Percentiles rank a stretch among this genome's conserved stretches.
phyloP scores from a whole-genome alignment of 2,888 invertebrate species.

The Agonum fuliginosum region DNA sequence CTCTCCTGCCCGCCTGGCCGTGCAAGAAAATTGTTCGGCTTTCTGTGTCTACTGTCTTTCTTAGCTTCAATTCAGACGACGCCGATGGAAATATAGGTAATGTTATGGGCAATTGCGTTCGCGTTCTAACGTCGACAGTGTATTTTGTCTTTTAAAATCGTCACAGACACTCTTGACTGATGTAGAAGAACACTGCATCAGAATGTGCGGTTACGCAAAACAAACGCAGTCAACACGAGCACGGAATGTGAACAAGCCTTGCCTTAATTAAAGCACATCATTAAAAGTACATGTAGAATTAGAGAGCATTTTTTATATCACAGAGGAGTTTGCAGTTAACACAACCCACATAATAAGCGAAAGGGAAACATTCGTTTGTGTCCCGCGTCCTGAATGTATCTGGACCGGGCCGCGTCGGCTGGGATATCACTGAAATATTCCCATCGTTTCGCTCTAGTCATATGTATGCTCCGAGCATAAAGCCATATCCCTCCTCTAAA shows the following conservation, averaged over 20 bases:
- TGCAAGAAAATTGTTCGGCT: slow-evolving; percentile 50
- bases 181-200: neutral
- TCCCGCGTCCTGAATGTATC: too few species aligned
- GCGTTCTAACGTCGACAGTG: neutral
- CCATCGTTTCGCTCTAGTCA: slow-evolving; percentile 38
- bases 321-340: neutral
- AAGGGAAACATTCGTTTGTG: too few species aligned
- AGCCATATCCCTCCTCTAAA: slow-evolving; percentile 35
- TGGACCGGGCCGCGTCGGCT: neutral
- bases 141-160: neutral
- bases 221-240: slow-evolving; percentile 19
- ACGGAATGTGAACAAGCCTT: slow-evolving; percentile 23
- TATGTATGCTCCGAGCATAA: slow-evolving; percentile 48
- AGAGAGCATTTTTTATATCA: slow-evolving; percentile 45
- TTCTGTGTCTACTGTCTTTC: slow-evolving; percentile 53
- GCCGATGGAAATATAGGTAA: slow-evolving; percentile 14
- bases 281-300: slow-evolving; percentile 46
- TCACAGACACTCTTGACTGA: slow-evolving; percentile 19
- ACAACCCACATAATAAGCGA: too few species aligned
- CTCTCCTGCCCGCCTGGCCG: neutral
- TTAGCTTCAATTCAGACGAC: slow-evolving; percentile 35
- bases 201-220: slow-evolving; percentile 17
- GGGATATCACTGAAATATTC: slow-evolving; percentile 48
- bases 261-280: slow-evolving; percentile 55
- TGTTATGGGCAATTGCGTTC: slow-evolving; percentile 33